phyloP scores from a whole-genome alignment of 2,113 vertebrate genomes.

The Climacteris rufus region DNA sequence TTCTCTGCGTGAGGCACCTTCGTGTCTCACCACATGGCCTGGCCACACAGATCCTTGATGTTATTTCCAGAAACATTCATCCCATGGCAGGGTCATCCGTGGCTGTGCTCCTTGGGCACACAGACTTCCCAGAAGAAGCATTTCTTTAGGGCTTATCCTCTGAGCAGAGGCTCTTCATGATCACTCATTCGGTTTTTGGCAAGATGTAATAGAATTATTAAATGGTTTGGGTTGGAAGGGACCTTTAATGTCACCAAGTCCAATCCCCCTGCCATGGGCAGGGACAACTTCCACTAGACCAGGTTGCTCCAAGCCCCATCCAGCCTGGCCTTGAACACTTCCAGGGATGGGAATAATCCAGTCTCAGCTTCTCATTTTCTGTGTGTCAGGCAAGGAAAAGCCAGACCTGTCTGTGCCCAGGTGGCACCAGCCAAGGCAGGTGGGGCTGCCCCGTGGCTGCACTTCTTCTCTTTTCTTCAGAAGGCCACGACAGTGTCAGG shows the following conservation, averaged over 20 bases:
- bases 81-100: neutral
- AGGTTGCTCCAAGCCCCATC: neutral
- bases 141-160: neutral
- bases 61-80: neutral
- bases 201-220: neutral
- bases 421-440: neutral
- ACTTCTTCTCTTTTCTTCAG: neutral
- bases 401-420: neutral
- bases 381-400: too few species aligned
- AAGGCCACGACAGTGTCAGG: neutral
- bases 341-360: neutral
- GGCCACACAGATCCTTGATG: rapidly evolving
- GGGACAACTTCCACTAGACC: neutral
- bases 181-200: neutral
- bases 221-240: neutral
- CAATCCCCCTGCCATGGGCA: neutral
- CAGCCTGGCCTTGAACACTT: neutral
- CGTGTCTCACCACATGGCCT: neutral
- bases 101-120: neutral
- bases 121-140: neutral
- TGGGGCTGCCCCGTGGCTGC: neutral
- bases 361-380: neutral
- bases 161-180: neutral
- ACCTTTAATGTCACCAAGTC: neutral
- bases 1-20: neutral